Evolutionary conservation across 2,113 vertebrate species (phyloP).

Genomic region (Speoplatyrhinus poulsoni): DNA sequence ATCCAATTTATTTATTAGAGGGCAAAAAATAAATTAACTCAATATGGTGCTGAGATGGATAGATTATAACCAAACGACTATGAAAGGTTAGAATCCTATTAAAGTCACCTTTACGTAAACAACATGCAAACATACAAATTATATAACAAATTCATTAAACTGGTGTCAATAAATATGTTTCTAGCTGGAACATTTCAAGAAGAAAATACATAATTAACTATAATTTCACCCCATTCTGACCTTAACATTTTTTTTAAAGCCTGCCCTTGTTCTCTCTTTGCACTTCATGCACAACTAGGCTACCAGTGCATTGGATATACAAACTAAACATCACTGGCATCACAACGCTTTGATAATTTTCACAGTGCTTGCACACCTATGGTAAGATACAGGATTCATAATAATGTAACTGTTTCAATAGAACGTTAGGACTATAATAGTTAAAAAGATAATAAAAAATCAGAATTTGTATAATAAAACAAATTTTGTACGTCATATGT

Average conservation of each 20-base stretch:
- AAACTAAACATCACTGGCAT: constrained; percentile 49
- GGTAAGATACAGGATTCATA: constrained; percentile 28
- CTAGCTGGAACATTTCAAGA: constrained; percentile 26
- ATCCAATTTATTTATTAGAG: constrained; percentile 82
- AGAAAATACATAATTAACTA: constrained; percentile 64
- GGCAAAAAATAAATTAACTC: constrained; percentile 58
- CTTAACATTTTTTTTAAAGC: constrained; percentile 67
- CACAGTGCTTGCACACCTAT: constrained; percentile 20
- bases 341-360: constrained; percentile 22
- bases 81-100: constrained; percentile 34
- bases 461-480: too few species aligned
- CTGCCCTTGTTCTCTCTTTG: constrained; percentile 64
- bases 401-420: constrained; percentile 1
- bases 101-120: constrained; percentile 35
- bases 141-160: too few species aligned
- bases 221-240: constrained; percentile 43
- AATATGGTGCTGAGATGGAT: constrained; percentile 69
- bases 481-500: too few species aligned
- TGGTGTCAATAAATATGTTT: constrained; percentile 46
- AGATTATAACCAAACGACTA: constrained; percentile 48
- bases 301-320: constrained; percentile 68
- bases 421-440: background rate
- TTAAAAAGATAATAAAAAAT: background rate
- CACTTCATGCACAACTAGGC: constrained; percentile 68
- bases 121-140: too few species aligned